phyloP scores from a whole-genome alignment of 1,140 invertebrate species.

The fruit fly (Drosophila melanogaster) region Release_6_plus_ISO1_MT NT_037436.4:294501-295000 shows the following conservation, averaged over 20 bases:
- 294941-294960: constrained; percentile 16
- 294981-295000: constrained; percentile 34
- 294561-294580: constrained; percentile 36
- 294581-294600: constrained; percentile 9
- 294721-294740: constrained; percentile 28
- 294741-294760: constrained; percentile 28
- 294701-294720: background rate
- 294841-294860: too few species aligned
- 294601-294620: constrained; percentile 19
- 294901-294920: background rate
- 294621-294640: constrained; percentile 31
- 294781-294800: constrained; percentile 1
- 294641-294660: constrained; percentile 22
- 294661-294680: constrained; percentile 12
- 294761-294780: background rate
- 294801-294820: constrained; percentile 6
- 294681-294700: constrained; percentile 20
- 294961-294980: constrained; percentile 17
- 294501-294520: constrained; percentile 22
- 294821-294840: too few species aligned
- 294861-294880: too few species aligned
- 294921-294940: constrained; percentile 8
- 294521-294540: constrained; percentile 31
- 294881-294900: too few species aligned
- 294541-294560: constrained; percentile 30